Percentiles rank a stretch among this genome's conserved stretches.
Conservation (phyloP, 2,888 invertebrate genomes). For the Agriopis marginaria region DNA sequence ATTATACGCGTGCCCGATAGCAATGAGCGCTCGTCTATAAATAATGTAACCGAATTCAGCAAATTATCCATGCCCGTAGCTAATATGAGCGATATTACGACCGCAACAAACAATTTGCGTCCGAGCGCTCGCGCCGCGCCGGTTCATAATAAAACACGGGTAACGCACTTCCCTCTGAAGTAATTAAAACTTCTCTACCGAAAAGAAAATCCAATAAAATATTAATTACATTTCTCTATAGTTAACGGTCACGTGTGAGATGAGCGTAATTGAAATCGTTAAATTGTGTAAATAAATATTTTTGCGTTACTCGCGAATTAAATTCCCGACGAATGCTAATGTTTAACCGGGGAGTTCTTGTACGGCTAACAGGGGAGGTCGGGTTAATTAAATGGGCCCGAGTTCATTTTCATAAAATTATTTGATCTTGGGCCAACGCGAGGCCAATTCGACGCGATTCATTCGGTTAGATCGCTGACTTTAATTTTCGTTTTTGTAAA, state of each 20-base stretch:
- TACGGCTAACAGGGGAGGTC: slow-evolving; percentile 77
- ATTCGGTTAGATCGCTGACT: slow-evolving; percentile 67
- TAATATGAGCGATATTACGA: slow-evolving; percentile 68
- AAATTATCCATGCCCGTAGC: slow-evolving; percentile 60
- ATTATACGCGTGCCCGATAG: slow-evolving; percentile 47
- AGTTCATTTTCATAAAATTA: slow-evolving; percentile 84
- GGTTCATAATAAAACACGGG: slow-evolving; percentile 62
- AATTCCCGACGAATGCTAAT: slow-evolving; percentile 83
- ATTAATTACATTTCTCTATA: slow-evolving; percentile 70
- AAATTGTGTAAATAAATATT: slow-evolving; percentile 77
- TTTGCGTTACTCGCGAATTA: slow-evolving; percentile 73
- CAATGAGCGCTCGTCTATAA: slow-evolving; percentile 57
- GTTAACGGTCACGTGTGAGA: slow-evolving; percentile 67
- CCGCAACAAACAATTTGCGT: slow-evolving; percentile 74
- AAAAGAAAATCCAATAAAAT: slow-evolving; percentile 78
- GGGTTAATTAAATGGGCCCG: slow-evolving; percentile 83
- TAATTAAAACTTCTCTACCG: slow-evolving; percentile 79
- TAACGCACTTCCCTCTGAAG: slow-evolving; percentile 61
- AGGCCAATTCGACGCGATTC: slow-evolving; percentile 72
- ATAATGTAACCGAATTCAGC: slow-evolving; percentile 63
- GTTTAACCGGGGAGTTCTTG: slow-evolving; percentile 84
- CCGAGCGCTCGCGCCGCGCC: slow-evolving; percentile 53
- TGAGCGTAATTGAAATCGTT: slow-evolving; percentile 65
- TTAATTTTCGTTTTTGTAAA: slow-evolving; percentile 72
- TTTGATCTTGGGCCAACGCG: slow-evolving; percentile 77